Conservation (phyloP, 1,140 invertebrate genomes). For the Bombyx mori region DNA sequence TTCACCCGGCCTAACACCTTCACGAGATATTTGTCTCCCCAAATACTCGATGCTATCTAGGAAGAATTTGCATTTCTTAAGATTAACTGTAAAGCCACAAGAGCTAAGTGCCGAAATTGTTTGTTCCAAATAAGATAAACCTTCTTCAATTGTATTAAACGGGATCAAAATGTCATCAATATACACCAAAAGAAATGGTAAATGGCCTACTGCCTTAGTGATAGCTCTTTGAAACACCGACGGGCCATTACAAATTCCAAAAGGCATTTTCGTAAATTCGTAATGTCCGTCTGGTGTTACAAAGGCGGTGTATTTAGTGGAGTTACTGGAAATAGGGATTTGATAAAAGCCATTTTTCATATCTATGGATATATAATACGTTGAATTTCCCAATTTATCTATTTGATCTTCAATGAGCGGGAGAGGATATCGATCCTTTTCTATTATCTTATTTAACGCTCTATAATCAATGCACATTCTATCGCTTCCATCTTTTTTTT, state of each 20-base stretch:
- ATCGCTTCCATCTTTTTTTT: slow-evolving; percentile 34
- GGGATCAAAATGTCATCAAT: slow-evolving; percentile 4
- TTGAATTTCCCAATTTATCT: slow-evolving; percentile 18
- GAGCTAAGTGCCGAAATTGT: neutral
- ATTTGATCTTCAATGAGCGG: slow-evolving; percentile 38
- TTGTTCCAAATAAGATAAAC: no score
- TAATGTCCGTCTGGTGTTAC: slow-evolving; percentile 52
- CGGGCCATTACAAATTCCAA: slow-evolving; percentile 47
- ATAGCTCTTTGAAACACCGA: slow-evolving; percentile 6
- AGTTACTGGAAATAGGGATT: slow-evolving; percentile 34
- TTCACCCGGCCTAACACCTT: no score
- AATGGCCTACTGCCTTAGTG: neutral
- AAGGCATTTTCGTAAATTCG: slow-evolving; percentile 58
- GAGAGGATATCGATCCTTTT: slow-evolving; percentile 43
- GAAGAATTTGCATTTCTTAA: slow-evolving; percentile 9
- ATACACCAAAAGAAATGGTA: slow-evolving; percentile 4
- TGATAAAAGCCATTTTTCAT: slow-evolving; percentile 56
- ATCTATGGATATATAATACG: slow-evolving; percentile 61
- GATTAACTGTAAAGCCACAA: slow-evolving; percentile 2
- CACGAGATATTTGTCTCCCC: no score
- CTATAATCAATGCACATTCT: slow-evolving; percentile 52
- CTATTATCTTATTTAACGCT: slow-evolving; percentile 38
- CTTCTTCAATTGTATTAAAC: no score
- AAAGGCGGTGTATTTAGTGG: slow-evolving; percentile 46
- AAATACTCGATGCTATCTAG: no score